phyloP scores from a whole-genome alignment of 1,140 invertebrate species.

The Calycopis cecrops region DNA sequence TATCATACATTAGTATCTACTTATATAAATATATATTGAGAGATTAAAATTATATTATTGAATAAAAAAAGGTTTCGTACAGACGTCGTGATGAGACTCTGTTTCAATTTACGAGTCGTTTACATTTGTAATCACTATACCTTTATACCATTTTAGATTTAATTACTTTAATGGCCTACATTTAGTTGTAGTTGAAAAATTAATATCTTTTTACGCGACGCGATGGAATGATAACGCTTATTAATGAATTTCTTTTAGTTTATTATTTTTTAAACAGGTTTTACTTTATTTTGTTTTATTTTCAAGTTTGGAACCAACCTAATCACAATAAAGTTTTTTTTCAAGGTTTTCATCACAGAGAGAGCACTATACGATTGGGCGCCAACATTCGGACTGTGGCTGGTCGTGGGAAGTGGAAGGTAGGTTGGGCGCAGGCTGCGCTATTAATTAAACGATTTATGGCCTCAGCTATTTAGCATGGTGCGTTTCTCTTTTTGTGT shows the following conservation, averaged over 20 bases:
- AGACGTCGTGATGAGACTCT: too few species aligned
- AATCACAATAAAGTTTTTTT: background rate
- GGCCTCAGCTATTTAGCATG: constrained; percentile 14
- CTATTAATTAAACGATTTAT: constrained; percentile 53
- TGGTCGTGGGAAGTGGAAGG: constrained; percentile 24
- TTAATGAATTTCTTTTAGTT: background rate
- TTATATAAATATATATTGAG: too few species aligned
- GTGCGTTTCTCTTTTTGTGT: constrained; percentile 6
- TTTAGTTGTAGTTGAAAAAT: constrained; percentile 7
- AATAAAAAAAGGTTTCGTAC: too few species aligned
- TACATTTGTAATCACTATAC: too few species aligned
- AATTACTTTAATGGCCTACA: constrained; percentile 3
- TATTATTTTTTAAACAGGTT: background rate
- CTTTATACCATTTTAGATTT: constrained; percentile 3
- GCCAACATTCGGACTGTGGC: constrained; percentile 32
- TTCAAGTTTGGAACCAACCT: constrained; percentile 1
- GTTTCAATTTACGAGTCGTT: too few species aligned
- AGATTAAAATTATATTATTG: too few species aligned
- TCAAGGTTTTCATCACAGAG: constrained; percentile 12
- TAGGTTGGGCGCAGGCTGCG: constrained; percentile 31
- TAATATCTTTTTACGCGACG: background rate
- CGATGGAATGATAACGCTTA: background rate
- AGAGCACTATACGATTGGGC: constrained; percentile 22
- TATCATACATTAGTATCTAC: too few species aligned
- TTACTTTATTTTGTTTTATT: background rate